Conservation (phyloP, 2,113 vertebrate genomes). For the Cryptotis parvus region DNA sequence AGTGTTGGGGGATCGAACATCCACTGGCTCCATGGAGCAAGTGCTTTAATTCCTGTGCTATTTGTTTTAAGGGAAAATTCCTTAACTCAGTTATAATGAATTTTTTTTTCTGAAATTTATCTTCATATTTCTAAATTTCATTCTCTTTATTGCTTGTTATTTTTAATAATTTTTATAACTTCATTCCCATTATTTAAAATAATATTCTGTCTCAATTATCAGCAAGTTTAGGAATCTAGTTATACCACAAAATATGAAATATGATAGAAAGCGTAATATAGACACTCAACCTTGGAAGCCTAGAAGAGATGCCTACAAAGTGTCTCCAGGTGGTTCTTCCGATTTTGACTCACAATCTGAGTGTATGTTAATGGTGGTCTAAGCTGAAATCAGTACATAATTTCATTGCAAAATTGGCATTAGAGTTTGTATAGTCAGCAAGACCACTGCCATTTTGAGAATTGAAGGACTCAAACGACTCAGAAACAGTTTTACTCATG, state of each 20-base stretch:
- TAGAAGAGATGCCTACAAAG: background rate
- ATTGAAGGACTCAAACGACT: background rate
- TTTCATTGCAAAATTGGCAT: conserved; percentile 43
- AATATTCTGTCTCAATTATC: background rate
- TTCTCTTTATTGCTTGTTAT: too few relatives aligned
- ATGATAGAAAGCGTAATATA: background rate
- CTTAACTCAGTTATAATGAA: too few relatives aligned
- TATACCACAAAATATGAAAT: background rate
- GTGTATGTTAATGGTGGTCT: background rate
- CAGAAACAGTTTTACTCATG: background rate
- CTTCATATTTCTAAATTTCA: too few relatives aligned
- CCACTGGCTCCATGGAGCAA: too few relatives aligned
- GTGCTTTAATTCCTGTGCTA: too few relatives aligned
- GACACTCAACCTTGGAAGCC: background rate
- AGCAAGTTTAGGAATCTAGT: background rate
- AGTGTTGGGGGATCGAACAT: too few relatives aligned
- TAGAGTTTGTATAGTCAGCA: conserved; percentile 7
- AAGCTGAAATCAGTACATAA: background rate
- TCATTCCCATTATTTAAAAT: background rate
- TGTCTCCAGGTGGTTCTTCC: background rate
- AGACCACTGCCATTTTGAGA: background rate
- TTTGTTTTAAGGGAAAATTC: too few relatives aligned
- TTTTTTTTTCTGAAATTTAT: too few relatives aligned
- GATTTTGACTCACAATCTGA: background rate
- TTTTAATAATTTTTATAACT: too few relatives aligned